Evolutionary conservation across 2,888 invertebrate genomes (phyloP), one percentile per base, ranked within the genome.

Genomic region (Ectobius pallidus): DNA sequence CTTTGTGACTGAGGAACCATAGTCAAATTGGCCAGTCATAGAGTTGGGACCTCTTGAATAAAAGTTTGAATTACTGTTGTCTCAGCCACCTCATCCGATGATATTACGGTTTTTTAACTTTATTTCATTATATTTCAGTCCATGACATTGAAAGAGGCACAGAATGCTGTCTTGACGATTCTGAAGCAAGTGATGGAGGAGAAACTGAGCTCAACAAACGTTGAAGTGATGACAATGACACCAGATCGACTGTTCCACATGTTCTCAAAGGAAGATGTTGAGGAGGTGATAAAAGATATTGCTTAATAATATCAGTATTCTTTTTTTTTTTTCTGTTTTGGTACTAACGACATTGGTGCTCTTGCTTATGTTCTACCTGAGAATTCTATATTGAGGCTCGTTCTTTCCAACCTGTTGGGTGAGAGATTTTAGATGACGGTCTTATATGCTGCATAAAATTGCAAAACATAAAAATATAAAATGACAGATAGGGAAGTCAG

Each of bases 121-220:
- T 34, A 18, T 14, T 0, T 16, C 14, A n/a, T 69, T 22, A 65
- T 74, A 76, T 82, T 84, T 14, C 88, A 95, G 86, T 93, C 95
- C 25, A 96, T 99, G 94, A 95, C 94, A 0, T 83, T 99, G 68
- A 91, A 91, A 76, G 98, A 99, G 85, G 99, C 98, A 0, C 92
- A 95, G 75, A 95, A 95, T 80, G 86, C 94, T 16, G 93, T 97
- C 0, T 86, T 99, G 70, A 95, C 93, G 14, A 99, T 99, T 79
- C 86, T 99, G 25, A 99, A 99, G 83, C 99, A 99, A 85, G 99
- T 99, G 0, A 99, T 99, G 99, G 99, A 99, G 82, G 99, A 99
- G 83, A 99, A 99, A 83, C 85, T 99, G 1, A 98, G 94, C 75
- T 94, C 96, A 74, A 95, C 93, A 71, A 99, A 99, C 84, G 97